Evolutionary conservation across 2,113 vertebrate genomes (phyloP).

Genomic region (Brienomyrus brachyistius): DNA sequence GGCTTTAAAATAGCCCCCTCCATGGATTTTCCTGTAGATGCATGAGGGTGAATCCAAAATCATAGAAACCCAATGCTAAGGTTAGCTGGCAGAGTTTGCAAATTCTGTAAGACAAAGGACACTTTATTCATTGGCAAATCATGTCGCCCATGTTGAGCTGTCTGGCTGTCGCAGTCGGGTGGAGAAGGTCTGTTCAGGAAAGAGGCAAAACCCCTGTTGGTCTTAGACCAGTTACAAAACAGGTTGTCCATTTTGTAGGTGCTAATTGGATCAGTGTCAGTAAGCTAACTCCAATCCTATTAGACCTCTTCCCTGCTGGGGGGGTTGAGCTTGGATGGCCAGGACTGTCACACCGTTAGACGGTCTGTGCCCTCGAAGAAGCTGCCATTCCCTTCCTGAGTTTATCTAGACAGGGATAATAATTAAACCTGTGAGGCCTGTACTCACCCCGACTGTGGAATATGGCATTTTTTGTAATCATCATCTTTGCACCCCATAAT

Average conservation of each 20-base stretch:
- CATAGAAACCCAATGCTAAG: background rate
- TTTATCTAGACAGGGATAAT: background rate
- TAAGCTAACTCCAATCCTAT: slow-evolving; percentile 31
- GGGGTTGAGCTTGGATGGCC: slow-evolving; percentile 6
- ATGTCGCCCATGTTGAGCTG: background rate
- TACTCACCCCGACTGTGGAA: background rate
- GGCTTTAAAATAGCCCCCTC: background rate
- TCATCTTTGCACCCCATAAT: background rate
- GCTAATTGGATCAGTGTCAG: slow-evolving; percentile 7
- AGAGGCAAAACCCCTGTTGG: background rate
- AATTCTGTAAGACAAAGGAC: background rate
- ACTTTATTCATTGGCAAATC: background rate
- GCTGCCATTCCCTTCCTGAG: background rate
- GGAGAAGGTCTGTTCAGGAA: background rate
- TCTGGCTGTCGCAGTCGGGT: background rate
- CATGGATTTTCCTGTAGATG: background rate
- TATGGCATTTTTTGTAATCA: background rate
- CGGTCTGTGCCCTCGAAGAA: background rate
- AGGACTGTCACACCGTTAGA: slow-evolving; percentile 15
- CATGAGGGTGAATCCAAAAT: background rate
- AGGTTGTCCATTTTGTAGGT: background rate
- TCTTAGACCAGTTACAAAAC: background rate
- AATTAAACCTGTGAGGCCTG: background rate
- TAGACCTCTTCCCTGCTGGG: slow-evolving; percentile 23
- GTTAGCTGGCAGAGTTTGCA: background rate